These are phyloP conservation scores for Tipula unca DNA, from an alignment of 2,888 invertebrate species.

Conservation along the genomic window DNA sequence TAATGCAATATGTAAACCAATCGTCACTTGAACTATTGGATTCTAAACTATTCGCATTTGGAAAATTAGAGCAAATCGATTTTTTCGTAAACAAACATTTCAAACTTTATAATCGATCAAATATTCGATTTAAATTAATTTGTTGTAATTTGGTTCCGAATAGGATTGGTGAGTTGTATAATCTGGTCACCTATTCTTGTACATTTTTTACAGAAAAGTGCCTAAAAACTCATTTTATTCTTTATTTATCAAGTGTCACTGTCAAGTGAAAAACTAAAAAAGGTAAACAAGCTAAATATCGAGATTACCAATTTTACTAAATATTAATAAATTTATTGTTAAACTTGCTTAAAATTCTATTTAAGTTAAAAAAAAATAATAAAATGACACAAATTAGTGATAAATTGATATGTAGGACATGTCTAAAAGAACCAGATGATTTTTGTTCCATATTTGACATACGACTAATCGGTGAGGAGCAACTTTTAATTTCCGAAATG, in stretches of 20 bases:
- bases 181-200: neutral
- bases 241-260: neutral
- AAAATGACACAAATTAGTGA: neutral
- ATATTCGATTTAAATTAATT: too few species aligned
- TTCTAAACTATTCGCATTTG: too few species aligned
- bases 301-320: neutral
- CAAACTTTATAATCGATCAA: too few species aligned
- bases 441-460: neutral
- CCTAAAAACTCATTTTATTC: too few species aligned
- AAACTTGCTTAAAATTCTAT: neutral
- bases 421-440: neutral
- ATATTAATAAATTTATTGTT: neutral
- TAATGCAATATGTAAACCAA: too few species aligned
- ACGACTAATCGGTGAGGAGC: neutral
- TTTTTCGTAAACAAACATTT: too few species aligned
- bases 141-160: too few species aligned
- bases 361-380: neutral
- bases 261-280: neutral
- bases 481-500: neutral
- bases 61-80: too few species aligned
- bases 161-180: too few species aligned
- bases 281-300: neutral
- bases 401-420: slow-evolving; percentile 30
- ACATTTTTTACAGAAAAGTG: too few species aligned
- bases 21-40: too few species aligned